Conservation (phyloP, 2,888 invertebrate genomes). For the Pachliopta kotzebuea region DNA sequence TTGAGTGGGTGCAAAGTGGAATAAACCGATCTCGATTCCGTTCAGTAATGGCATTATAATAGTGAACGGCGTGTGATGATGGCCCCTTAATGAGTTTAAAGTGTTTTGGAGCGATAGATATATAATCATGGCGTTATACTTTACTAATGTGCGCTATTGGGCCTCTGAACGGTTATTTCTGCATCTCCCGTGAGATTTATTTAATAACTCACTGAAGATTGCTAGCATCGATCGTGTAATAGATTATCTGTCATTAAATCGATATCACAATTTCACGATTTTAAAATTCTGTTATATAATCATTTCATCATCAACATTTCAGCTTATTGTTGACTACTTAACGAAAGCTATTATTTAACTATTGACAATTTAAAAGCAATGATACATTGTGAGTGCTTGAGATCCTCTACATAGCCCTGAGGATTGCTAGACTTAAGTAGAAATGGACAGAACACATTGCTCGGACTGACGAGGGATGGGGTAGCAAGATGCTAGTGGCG, state of each 20-base stretch:
- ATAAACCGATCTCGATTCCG: constrained; percentile 30
- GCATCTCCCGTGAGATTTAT: constrained; percentile 9
- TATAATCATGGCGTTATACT: constrained; percentile 31
- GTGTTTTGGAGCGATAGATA: constrained; percentile 37
- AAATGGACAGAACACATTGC: too few species aligned
- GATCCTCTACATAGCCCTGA: too few species aligned
- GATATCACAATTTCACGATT: neutral
- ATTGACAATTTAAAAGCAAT: too few species aligned
- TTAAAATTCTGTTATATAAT: neutral
- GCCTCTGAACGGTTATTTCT: constrained; percentile 14
- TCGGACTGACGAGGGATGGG: too few species aligned
- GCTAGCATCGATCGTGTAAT: constrained; percentile 9
- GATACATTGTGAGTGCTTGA: too few species aligned
- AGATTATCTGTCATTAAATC: neutral
- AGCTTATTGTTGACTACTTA: too few species aligned
- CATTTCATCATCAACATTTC: neutral
- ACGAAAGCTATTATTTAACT: too few species aligned
- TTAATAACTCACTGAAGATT: constrained; percentile 10
- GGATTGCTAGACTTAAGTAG: too few species aligned
- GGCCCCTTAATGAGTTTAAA: constrained; percentile 39
- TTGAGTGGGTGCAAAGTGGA: constrained; percentile 32
- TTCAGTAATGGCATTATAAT: constrained; percentile 45
- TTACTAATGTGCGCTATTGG: constrained; percentile 28
- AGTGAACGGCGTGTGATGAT: constrained; percentile 39
- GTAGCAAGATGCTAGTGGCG: too few species aligned